phyloP scores from a whole-genome alignment of 2,113 vertebrate genomes.

The Columbina picui region DNA sequence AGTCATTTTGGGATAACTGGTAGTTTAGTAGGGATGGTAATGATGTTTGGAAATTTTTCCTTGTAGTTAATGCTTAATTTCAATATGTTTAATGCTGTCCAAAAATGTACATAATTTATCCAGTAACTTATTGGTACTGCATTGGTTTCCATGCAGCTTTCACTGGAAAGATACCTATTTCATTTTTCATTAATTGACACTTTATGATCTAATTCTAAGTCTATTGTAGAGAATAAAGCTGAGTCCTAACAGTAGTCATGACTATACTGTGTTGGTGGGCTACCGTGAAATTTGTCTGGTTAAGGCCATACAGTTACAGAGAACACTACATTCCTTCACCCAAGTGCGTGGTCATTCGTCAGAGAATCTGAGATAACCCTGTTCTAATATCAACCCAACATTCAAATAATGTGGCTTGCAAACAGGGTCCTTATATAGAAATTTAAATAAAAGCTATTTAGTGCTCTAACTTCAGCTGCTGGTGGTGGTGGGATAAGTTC shows the following conservation, averaged over 20 bases:
- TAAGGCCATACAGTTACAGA: background rate
- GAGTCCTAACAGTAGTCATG: background rate
- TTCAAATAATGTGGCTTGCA: background rate
- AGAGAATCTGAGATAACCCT: background rate
- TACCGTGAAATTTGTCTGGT: background rate
- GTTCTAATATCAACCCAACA: background rate
- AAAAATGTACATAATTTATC: background rate
- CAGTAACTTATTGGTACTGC: background rate
- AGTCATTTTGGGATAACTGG: background rate
- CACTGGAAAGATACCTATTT: background rate
- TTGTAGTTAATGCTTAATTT: background rate
- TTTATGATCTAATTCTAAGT: background rate
- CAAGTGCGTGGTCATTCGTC: background rate
- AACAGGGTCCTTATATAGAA: background rate
- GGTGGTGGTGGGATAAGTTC: background rate
- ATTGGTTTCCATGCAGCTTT: background rate
- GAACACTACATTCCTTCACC: background rate
- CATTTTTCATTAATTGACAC: background rate
- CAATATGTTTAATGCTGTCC: background rate
- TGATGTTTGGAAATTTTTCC: background rate
- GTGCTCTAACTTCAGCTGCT: background rate
- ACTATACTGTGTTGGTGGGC: background rate
- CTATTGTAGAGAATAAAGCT: background rate
- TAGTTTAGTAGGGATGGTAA: background rate
- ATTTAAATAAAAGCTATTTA: background rate